phyloP scores from a whole-genome alignment of 2,797 vertebrate genomes.

The Syndactyla subalaris region DNA sequence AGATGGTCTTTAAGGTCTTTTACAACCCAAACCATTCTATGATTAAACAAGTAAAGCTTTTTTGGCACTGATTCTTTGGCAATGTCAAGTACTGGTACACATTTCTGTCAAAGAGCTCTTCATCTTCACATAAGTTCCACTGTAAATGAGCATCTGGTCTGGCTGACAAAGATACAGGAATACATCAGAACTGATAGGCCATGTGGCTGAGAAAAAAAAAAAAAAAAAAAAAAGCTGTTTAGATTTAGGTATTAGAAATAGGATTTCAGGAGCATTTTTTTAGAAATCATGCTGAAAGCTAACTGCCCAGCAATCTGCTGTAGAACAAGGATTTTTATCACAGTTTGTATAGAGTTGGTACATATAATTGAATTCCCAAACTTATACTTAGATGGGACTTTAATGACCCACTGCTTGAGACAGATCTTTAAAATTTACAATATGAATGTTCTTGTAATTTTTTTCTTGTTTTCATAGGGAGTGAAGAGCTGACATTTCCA shows the following conservation, averaged over 20 bases:
- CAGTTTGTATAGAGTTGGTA: neutral
- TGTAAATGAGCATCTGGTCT: neutral
- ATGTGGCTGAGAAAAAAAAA: neutral
- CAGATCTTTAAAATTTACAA: neutral
- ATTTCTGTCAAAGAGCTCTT: neutral
- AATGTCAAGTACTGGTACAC: neutral
- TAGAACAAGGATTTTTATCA: neutral
- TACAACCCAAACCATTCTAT: neutral
- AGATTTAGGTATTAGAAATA: neutral
- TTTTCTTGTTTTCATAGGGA: neutral
- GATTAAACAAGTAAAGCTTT: neutral
- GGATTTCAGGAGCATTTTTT: neutral
- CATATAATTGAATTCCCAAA: neutral
- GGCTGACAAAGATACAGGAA: neutral
- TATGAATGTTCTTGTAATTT: neutral
- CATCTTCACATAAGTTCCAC: neutral
- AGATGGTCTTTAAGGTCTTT: neutral
- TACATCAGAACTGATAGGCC: accelerated
- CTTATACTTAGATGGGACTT: neutral
- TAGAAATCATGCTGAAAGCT: neutral
- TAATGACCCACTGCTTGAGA: neutral
- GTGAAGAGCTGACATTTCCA: neutral
- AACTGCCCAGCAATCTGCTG: neutral
- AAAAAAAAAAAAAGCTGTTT: neutral
- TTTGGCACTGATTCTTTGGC: neutral